Conservation (phyloP, 2,113 vertebrate genomes). For the Nanorana parkeri region DNA sequence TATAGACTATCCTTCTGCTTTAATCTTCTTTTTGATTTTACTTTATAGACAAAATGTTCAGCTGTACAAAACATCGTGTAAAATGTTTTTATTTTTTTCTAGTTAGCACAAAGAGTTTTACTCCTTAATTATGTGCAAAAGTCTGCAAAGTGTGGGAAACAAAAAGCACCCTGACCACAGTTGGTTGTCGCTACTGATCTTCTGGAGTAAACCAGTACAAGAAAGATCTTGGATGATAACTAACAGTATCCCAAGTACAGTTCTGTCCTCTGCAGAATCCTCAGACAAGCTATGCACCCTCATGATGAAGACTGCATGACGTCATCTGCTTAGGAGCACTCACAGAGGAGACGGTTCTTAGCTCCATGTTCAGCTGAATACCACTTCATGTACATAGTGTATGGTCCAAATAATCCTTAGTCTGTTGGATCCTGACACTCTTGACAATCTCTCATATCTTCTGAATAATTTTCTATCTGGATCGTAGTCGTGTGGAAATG, state of each 20-base stretch:
- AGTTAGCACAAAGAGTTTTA: background rate
- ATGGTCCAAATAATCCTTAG: constrained; percentile 60
- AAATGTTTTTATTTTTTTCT: constrained; percentile 1
- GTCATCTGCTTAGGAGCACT: background rate
- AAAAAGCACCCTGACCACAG: background rate
- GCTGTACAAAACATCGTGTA: background rate
- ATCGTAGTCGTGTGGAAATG: constrained; percentile 80
- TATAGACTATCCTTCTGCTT: no score
- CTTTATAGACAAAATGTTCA: background rate
- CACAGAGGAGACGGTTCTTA: background rate
- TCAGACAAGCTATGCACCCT: background rate
- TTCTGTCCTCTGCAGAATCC: background rate
- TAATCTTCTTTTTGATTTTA: no score
- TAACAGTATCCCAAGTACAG: background rate
- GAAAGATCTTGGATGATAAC: background rate
- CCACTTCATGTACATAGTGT: background rate
- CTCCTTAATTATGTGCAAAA: constrained; percentile 1
- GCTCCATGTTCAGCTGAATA: background rate
- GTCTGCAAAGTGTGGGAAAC: constrained; percentile 5
- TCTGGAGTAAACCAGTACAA: background rate
- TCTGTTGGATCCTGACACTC: constrained; percentile 74
- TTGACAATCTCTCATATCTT: constrained; percentile 79
- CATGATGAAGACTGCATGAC: background rate
- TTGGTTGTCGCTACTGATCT: background rate
- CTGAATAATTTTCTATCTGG: constrained; percentile 81